Evolutionary conservation across 2,888 invertebrate species (phyloP).

Genomic region (Rotaria macrura): DNA sequence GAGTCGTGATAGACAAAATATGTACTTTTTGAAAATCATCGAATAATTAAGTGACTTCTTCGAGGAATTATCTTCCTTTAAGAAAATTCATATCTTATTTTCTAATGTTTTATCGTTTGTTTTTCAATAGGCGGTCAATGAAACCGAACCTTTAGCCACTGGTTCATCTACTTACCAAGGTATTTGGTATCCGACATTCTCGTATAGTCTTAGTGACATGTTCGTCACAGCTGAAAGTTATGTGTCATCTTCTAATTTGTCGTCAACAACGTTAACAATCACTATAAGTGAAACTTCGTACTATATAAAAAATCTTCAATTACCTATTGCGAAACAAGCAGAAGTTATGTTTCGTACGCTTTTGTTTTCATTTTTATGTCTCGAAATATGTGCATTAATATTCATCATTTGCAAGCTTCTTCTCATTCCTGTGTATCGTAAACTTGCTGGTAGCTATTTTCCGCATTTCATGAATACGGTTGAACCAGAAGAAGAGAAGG

Average conservation of each 20-base stretch:
- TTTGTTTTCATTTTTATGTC: background rate
- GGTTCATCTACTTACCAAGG: background rate
- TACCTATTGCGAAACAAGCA: background rate
- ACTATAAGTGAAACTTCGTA: background rate
- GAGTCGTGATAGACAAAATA: too few species aligned
- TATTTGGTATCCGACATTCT: slow-evolving; percentile 1
- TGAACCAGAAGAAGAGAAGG: background rate
- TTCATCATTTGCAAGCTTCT: background rate
- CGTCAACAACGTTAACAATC: background rate
- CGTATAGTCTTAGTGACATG: background rate
- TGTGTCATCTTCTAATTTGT: background rate
- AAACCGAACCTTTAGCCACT: background rate
- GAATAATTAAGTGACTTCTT: too few species aligned
- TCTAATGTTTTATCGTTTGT: too few species aligned
- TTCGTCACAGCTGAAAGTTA: background rate
- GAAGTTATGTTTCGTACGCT: slow-evolving; percentile 4
- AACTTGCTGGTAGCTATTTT: background rate
- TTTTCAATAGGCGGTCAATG: background rate
- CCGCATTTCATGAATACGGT: background rate
- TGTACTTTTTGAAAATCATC: too few species aligned
- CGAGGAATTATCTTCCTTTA: too few species aligned
- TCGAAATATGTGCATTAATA: background rate
- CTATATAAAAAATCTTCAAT: slow-evolving; percentile 1
- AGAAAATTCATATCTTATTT: too few species aligned
- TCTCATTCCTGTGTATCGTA: background rate